Evolutionary conservation across 1,140 invertebrate species (phyloP).

Genomic region (Palaemon carinicauda): DNA sequence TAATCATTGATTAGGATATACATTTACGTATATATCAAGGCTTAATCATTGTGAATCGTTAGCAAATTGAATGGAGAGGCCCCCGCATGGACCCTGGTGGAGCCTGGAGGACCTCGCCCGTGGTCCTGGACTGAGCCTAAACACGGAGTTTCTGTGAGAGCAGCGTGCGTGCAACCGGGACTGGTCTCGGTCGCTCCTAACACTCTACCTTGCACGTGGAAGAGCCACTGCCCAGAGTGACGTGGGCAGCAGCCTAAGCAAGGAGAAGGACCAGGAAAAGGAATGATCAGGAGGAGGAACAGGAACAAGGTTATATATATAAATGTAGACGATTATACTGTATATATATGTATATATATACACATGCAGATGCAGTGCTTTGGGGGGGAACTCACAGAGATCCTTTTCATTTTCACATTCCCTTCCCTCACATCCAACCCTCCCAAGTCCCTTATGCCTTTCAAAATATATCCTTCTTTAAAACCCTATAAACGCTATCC

Average conservation of each 20-base stretch:
- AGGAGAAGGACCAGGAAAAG: conserved; percentile 31
- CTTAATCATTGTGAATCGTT: too few species aligned
- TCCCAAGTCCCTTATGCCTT: too few species aligned
- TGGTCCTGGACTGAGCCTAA: conserved; percentile 47
- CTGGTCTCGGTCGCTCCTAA: conserved; percentile 41
- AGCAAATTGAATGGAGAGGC: too few species aligned
- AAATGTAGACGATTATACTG: neutral
- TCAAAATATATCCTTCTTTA: too few species aligned
- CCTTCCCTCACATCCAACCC: too few species aligned
- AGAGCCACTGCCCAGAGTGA: conserved; percentile 38
- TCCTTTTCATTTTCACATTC: too few species aligned
- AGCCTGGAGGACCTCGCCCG: conserved; percentile 43
- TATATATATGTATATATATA: conserved; percentile 21
- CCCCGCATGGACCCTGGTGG: conserved; percentile 35
- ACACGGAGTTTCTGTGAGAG: conserved; percentile 5
- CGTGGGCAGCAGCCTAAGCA: conserved; percentile 43
- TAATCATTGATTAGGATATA: too few species aligned
- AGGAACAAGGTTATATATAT: neutral
- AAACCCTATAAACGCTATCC: too few species aligned
- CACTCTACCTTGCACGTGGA: conserved; percentile 50
- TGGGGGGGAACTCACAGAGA: too few species aligned
- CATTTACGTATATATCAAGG: too few species aligned
- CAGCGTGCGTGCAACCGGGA: conserved; percentile 31
- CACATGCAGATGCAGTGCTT: neutral
- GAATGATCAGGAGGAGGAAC: conserved; percentile 2